Conservation (phyloP, 2,797 vertebrate genomes). For the Peromyscus aztecus region DNA sequence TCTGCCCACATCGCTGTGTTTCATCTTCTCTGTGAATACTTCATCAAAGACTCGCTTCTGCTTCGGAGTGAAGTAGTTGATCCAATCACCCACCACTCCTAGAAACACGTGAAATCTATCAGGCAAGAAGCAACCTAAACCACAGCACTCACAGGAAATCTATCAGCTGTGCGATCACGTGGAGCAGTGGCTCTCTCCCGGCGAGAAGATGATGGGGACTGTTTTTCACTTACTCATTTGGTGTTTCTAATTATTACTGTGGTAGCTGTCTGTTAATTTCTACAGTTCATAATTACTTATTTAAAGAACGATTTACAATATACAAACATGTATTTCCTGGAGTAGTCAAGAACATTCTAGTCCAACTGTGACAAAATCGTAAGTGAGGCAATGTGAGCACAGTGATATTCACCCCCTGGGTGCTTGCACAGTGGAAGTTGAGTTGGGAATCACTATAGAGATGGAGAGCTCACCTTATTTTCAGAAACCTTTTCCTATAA, state of each 20-base stretch:
- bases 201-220: neutral
- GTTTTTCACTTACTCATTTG: neutral
- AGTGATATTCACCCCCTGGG: neutral
- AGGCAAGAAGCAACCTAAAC: slow-evolving; percentile 64
- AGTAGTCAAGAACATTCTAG: neutral
- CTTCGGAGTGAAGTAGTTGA: slow-evolving; percentile 89
- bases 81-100: slow-evolving; percentile 90
- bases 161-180: slow-evolving; percentile 15
- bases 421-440: neutral
- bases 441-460: too few species aligned
- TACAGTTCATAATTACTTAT: slow-evolving; percentile 38
- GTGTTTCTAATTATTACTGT: slow-evolving; percentile 36
- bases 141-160: neutral
- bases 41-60: slow-evolving; percentile 89
- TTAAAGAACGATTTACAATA: neutral
- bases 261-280: neutral
- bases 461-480: neutral
- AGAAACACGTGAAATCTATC: slow-evolving; percentile 60
- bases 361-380: neutral
- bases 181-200: neutral
- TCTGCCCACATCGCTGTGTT: slow-evolving; percentile 87
- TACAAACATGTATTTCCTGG: neutral
- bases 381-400: neutral
- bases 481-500: slow-evolving; percentile 9
- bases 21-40: slow-evolving; percentile 88